Base-by-base conservation (phyloP, 2,113 vertebrate species). In the Hoplias malabaricus region DNA sequence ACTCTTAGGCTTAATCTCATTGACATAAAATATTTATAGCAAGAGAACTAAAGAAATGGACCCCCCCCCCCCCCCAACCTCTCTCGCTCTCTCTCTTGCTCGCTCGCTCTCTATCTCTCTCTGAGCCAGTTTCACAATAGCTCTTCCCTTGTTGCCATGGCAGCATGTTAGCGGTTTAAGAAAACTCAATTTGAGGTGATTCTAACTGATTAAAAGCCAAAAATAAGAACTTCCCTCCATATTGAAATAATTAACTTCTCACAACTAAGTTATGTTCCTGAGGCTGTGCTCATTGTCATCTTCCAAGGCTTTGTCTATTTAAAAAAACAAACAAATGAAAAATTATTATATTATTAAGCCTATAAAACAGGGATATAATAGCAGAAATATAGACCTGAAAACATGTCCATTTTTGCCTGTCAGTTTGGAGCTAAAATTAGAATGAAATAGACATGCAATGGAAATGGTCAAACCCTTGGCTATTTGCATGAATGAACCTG, bases 111-210 rank as follows among this genome's bases (percentile, higher is more conserved):
- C 34, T 40, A 5, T 66, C 27, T 69, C 25, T 43, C 25, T 61
- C 29, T 62, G 14, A 42, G 23, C 5, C 40, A 40, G 70, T 54
- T 63, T 33, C 61, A 56, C 61, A 73, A 40, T 56, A 53, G 40
- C 33, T 25, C 31, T 29, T 29, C 21, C 10, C 42, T 46, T 25
- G 81, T 83, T 83, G 38, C 65, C 68, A 79, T 79, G 38, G 81
- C 25, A 71, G 75, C 48, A 56, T 8, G 4, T 3, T 42, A 34
- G 40, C 16, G 4, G 54, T 50, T 61, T 56, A 46, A 31, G 27
- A 74, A 78, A 75, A 63, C 31, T 34, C 38, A 56, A 50, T 75
- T 69, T 57, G n/a, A 59, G 19, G 27, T 38, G 19, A 67, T 71
- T 69, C 63, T 48, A 56, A 56, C 25, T 31, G 61, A 76, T 67